phyloP scores from a whole-genome alignment of 2,888 invertebrate species.

The Ctenicera cuprea region DNA sequence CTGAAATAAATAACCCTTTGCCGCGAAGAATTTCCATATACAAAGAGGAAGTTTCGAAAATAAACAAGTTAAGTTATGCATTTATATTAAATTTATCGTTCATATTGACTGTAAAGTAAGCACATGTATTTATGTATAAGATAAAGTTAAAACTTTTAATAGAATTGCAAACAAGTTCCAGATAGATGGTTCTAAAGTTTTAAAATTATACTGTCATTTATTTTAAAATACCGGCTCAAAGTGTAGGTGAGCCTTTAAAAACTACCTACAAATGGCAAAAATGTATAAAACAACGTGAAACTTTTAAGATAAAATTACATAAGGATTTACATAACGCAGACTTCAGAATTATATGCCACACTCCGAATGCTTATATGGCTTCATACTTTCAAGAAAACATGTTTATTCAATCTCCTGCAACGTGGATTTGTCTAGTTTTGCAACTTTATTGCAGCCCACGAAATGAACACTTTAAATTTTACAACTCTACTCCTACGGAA shows the following conservation, averaged over 20 bases:
- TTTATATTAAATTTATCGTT: constrained; percentile 36
- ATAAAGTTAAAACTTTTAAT: constrained; percentile 51
- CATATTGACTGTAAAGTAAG: constrained; percentile 39
- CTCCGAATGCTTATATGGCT: constrained; percentile 42
- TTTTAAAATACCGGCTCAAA: constrained; percentile 31
- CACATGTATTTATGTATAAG: constrained; percentile 49
- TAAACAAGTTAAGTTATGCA: constrained; percentile 32
- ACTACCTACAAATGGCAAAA: constrained; percentile 39
- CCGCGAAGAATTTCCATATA: constrained; percentile 18
- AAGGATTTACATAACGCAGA: constrained; percentile 36
- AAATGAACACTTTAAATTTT: constrained; percentile 51
- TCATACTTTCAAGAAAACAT: constrained; percentile 48
- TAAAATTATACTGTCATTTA: constrained; percentile 48
- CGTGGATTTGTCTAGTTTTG: constrained; percentile 47
- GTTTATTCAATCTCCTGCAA: constrained; percentile 51
- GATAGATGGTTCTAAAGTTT: constrained; percentile 46
- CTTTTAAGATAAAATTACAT: constrained; percentile 41
- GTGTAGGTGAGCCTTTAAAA: constrained; percentile 31
- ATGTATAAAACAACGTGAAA: constrained; percentile 37
- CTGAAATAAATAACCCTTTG: constrained; percentile 24
- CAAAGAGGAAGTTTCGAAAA: constrained; percentile 19
- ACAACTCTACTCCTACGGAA: constrained; percentile 31
- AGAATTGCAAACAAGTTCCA: constrained; percentile 46
- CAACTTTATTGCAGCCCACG: constrained; percentile 46
- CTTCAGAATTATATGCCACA: constrained; percentile 39